Evolutionary conservation across 2,888 invertebrate species (phyloP).

Genomic region (Drosophila pullipes): DNA sequence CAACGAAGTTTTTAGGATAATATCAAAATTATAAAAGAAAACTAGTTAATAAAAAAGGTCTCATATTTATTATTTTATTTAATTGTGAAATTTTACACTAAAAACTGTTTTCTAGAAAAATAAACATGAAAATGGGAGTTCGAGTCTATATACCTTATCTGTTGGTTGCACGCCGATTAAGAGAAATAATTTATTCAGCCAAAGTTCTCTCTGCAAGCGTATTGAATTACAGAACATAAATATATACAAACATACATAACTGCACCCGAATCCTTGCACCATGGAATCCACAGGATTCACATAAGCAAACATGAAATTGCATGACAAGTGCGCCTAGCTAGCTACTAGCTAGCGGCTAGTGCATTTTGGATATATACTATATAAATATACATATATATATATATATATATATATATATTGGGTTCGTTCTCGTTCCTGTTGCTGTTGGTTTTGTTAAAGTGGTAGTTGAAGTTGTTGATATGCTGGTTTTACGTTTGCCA

Average conservation of each 20-base stretch:
- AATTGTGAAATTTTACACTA: too few relatives aligned
- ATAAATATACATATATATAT: background rate
- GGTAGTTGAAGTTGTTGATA: slow-evolving; percentile 6
- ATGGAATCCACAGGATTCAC: slow-evolving; percentile 16
- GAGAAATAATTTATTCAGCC: background rate
- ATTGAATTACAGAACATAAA: slow-evolving; percentile 17
- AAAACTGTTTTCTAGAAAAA: too few relatives aligned
- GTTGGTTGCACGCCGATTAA: background rate
- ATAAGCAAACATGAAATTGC: slow-evolving; percentile 54
- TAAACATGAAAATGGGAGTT: background rate
- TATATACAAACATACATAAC: slow-evolving; percentile 14
- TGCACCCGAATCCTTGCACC: slow-evolving; percentile 30
- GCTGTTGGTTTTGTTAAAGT: slow-evolving; percentile 19
- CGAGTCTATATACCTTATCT: background rate
- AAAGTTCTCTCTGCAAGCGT: slow-evolving; percentile 29
- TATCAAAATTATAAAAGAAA: background rate
- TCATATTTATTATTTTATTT: too few relatives aligned
- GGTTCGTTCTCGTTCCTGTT: slow-evolving; percentile 16
- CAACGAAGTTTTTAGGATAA: background rate
- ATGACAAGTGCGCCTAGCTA: slow-evolving; percentile 24
- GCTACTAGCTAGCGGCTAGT: slow-evolving; percentile 20
- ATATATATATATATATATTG: background rate
- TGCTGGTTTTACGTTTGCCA: slow-evolving; percentile 33
- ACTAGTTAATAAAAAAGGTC: background rate
- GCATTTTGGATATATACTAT: slow-evolving; percentile 40